Percentiles rank a stretch among this genome's conserved stretches.
Evolutionary conservation across 2,888 invertebrate genomes (phyloP).

Genomic region (Drosophila kanekoi): DNA sequence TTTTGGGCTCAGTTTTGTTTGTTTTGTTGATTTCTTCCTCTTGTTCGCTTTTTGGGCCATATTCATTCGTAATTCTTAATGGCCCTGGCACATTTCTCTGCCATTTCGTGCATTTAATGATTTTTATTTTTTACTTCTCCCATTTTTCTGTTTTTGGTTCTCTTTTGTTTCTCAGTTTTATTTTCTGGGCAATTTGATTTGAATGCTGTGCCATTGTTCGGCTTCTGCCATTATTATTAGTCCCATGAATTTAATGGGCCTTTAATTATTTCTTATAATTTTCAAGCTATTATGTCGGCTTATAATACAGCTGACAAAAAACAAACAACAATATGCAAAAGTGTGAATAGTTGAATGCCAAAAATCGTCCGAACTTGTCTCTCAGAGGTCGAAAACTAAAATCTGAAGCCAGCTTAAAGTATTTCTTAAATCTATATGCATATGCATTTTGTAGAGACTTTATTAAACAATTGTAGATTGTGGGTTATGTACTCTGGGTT

Average conservation of each 20-base stretch:
- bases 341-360: conserved; percentile 14
- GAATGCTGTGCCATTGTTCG: conserved; percentile 55
- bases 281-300: conserved; percentile 39
- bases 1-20: conserved; percentile 3
- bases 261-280: conserved; percentile 72
- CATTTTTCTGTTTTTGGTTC: conserved; percentile 20
- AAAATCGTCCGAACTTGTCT: conserved; percentile 13
- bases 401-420: no score
- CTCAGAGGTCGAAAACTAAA: neutral
- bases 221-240: conserved; percentile 40
- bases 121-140: conserved; percentile 49
- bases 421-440: no score
- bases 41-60: conserved; percentile 34
- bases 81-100: conserved; percentile 79
- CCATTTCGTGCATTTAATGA: conserved; percentile 80
- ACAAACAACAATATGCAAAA: conserved; percentile 6
- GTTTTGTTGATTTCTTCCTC: conserved; percentile 11
- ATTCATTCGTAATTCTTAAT: conserved; percentile 76
- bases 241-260: conserved; percentile 67
- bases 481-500: no score
- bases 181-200: conserved; percentile 75
- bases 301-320: conserved; percentile 57
- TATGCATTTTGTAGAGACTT: no score
- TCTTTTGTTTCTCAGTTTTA: conserved; percentile 39
- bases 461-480: no score